Conservation (phyloP, 2,113 vertebrate species). For the Phainopepla nitens region DNA sequence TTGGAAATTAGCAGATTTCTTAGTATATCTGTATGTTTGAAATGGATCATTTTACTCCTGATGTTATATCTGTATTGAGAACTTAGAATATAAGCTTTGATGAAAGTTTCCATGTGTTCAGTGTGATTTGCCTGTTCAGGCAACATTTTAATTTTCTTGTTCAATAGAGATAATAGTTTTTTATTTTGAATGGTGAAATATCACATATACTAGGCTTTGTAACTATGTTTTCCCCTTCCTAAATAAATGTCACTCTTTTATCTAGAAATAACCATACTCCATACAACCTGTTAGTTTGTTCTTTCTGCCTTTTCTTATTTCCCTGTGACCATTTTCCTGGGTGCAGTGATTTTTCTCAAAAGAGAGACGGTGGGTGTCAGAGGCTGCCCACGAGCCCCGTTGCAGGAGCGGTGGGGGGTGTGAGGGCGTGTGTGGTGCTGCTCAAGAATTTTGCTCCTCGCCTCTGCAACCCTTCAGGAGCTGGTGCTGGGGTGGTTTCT, state of each 20-base stretch:
- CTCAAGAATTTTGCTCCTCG: neutral
- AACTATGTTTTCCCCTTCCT: neutral
- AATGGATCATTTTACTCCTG: neutral
- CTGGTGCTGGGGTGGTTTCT: neutral
- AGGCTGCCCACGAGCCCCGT: neutral
- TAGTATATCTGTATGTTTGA: neutral
- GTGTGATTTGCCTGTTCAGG: neutral
- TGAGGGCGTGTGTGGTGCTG: rapidly evolving
- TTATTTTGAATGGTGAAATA: neutral
- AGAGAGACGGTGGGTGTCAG: neutral
- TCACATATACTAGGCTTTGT: neutral
- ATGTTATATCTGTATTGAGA: neutral
- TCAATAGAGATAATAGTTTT: neutral
- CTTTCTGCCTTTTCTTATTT: neutral
- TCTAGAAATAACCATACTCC: neutral
- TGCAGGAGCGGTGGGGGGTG: neutral
- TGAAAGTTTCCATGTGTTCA: neutral
- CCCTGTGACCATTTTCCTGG: neutral
- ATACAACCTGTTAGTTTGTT: neutral
- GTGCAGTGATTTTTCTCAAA: neutral
- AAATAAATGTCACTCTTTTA: neutral
- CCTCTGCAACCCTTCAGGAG: neutral
- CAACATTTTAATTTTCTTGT: neutral
- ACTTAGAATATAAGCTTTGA: neutral
- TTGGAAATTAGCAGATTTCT: neutral